These are phyloP conservation scores for Gulo gulo DNA, from an alignment of 2,113 vertebrate species.

Conservation along the genomic window DNA sequence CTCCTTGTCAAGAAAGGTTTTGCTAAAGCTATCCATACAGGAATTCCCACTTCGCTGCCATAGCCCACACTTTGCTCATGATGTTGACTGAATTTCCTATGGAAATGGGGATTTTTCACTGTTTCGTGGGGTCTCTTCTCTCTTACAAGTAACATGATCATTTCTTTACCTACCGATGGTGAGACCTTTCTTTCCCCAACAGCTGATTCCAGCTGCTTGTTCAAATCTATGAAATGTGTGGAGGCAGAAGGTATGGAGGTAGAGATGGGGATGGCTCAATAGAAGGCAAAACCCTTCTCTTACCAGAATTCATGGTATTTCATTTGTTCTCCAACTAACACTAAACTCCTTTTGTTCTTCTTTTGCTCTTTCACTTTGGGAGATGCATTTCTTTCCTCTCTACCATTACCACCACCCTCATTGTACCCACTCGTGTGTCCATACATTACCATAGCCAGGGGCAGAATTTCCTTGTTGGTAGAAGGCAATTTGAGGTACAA, in stretches of 20 bases:
- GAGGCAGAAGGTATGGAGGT: not conserved
- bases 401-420: not conserved
- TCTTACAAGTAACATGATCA: not conserved
- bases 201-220: not conserved
- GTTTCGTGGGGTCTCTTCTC: not conserved
- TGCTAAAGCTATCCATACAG: not conserved
- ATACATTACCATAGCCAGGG: not conserved
- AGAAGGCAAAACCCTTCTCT: not conserved
- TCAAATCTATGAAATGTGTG: not conserved
- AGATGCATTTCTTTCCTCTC: not conserved
- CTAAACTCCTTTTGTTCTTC: not conserved
- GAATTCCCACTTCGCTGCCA: not conserved
- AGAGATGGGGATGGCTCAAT: not conserved
- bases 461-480: not conserved
- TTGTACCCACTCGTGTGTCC: too few relatives aligned
- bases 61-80: not conserved
- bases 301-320: not conserved
- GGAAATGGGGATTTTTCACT: not conserved
- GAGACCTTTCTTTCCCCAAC: not conserved
- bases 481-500: not conserved
- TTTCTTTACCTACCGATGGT: not conserved
- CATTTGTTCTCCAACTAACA: not conserved
- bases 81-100: not conserved
- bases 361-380: not conserved
- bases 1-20: not conserved